Base-by-base conservation (phyloP, 2,888 invertebrate species). In the Amphipyra berbera region DNA sequence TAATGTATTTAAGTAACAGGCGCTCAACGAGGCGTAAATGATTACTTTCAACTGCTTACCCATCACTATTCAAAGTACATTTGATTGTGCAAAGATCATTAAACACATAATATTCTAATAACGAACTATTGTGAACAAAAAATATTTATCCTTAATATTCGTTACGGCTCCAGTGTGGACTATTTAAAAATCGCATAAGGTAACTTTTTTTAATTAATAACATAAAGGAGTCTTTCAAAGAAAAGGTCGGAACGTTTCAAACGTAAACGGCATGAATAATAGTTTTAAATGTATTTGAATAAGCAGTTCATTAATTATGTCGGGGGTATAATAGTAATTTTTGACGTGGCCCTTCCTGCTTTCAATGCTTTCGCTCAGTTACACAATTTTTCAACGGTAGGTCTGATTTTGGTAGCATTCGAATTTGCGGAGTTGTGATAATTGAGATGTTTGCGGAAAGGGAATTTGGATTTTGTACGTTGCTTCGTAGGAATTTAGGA, bases 211-310 rank as follows among this genome's bases (percentile, higher is more conserved):
- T 90, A 10, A 94, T 93, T 92, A 93, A 91, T 92, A 89, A 88
- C 81, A 80, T 80, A 83, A 88, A 90, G 88, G 85, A 86, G 86
- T 87, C 90, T 90, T 93, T 90, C 89, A 92, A 87, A 92, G 89
- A 88, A 91, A 90, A 85, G 82, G 91, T 92, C 94, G 94, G 94
- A 87, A 89, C 89, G 78, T 90, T 92, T 92, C 90, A 93, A 93
- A 94, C 89, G 89, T 92, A 94, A 95, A 95, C 91, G 92, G 91
- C 89, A 93, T 94, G 93, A 94, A 94, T 95, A 95, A 95, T 95
- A 94, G 95, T 94, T 95, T 94, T 91, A 92, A 94, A 95, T 91
- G 91, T 92, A 94, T 95, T 95, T 95, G 93, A 94, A 95, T 94
- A 94, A 92, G 91, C 91, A 89, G 90, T 93, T 95, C 95, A 95